phyloP scores from a whole-genome alignment of 2,113 vertebrate species.

The Hemibagrus wyckioides region DNA sequence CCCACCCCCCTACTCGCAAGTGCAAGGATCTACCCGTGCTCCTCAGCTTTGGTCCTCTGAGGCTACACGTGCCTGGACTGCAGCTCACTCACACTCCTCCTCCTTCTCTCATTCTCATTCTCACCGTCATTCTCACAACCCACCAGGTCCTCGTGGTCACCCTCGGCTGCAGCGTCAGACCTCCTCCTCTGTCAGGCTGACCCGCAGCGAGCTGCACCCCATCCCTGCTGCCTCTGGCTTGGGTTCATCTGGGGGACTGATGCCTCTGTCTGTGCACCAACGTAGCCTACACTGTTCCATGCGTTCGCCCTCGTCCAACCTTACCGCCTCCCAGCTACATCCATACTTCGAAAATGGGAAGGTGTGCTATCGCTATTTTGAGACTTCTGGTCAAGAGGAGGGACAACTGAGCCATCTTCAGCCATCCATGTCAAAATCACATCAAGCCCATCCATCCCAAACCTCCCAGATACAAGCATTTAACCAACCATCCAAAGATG shows the following conservation, averaged over 20 bases:
- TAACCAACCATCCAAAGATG: conserved; percentile 52
- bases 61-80: conserved; percentile 59
- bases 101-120: conserved; percentile 55
- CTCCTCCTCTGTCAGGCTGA: conserved; percentile 56
- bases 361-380: conserved; percentile 62
- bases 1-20: conserved; percentile 40
- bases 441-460: conserved; percentile 10
- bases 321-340: conserved; percentile 59
- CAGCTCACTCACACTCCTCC: conserved; percentile 55
- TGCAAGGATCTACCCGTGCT: conserved; percentile 34
- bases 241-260: conserved; percentile 27
- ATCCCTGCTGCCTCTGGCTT: conserved; percentile 28
- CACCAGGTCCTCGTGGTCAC: conserved; percentile 43
- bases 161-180: conserved; percentile 51
- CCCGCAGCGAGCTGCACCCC: conserved; percentile 56
- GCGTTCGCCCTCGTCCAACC: conserved; percentile 56
- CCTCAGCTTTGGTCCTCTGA: conserved; percentile 63
- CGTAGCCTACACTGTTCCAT: conserved; percentile 38
- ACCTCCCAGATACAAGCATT: conserved; percentile 35
- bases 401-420: conserved; percentile 26
- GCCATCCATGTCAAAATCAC: conserved; percentile 12
- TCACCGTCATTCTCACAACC: conserved; percentile 45
- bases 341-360: conserved; percentile 69
- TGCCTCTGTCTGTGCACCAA: conserved; percentile 55
- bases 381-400: conserved; percentile 47